Evolutionary conservation across 2,888 invertebrate genomes (phyloP).

Genomic region (Cephonodes hylas): DNA sequence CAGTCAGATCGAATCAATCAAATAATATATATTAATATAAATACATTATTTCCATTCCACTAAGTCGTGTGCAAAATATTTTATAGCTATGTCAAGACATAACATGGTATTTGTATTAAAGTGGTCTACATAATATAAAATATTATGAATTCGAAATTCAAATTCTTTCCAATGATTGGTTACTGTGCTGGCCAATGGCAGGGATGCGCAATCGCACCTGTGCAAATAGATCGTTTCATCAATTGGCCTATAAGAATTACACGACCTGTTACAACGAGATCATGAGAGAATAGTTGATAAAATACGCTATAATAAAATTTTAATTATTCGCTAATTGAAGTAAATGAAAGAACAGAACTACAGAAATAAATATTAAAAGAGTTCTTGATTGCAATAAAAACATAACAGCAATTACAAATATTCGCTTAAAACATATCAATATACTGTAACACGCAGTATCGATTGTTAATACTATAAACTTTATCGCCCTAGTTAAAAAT

Average conservation of each 20-base stretch:
- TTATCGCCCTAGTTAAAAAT: not conserved
- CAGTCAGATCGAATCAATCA: too few species aligned
- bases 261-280: not conserved
- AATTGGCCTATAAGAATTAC: constrained; percentile 11
- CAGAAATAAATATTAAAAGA: too few species aligned
- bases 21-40: too few species aligned
- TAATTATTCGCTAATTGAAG: too few species aligned
- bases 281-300: not conserved
- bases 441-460: not conserved
- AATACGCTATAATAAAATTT: too few species aligned
- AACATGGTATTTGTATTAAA: too few species aligned
- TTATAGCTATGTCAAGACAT: not conserved
- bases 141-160: constrained; percentile 19
- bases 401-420: too few species aligned
- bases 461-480: not conserved
- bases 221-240: constrained; percentile 25
- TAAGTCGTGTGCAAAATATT: not conserved
- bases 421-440: too few species aligned
- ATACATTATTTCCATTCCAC: too few species aligned
- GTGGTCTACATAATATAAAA: constrained; percentile 2
- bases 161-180: constrained; percentile 32
- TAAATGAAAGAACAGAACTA: too few species aligned
- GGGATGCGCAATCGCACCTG: constrained; percentile 31
- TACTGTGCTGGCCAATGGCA: constrained; percentile 29
- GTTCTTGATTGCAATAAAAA: too few species aligned